Evolutionary conservation across 1,140 invertebrate genomes (phyloP).

Genomic region (Conus betulinus): DNA sequence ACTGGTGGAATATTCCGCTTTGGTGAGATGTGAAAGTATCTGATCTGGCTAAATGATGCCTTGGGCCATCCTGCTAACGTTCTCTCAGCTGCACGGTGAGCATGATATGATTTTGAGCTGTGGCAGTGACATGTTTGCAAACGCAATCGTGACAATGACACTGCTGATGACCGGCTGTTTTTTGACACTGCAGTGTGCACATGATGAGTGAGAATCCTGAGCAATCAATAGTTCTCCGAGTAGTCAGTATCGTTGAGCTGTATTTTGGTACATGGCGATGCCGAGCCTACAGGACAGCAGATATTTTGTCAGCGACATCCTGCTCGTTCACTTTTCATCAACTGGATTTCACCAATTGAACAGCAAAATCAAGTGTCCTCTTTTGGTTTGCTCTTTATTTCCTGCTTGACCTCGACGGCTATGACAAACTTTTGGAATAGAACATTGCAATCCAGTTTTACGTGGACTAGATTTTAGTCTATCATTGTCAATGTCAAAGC

Average conservation of each 20-base stretch:
- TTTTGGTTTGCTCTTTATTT: too few relatives aligned
- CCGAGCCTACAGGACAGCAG: neutral
- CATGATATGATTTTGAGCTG: neutral
- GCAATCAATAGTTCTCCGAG: neutral
- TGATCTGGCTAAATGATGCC: neutral
- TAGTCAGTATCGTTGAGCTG: neutral
- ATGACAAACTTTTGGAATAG: too few relatives aligned
- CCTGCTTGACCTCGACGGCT: too few relatives aligned
- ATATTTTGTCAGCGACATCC: neutral
- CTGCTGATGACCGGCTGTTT: neutral
- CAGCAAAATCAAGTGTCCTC: too few relatives aligned
- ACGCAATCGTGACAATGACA: neutral
- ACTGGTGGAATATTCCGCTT: constrained; percentile 50
- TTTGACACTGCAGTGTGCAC: neutral
- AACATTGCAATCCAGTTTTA: too few relatives aligned
- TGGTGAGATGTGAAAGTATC: constrained; percentile 51
- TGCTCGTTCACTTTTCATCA: neutral
- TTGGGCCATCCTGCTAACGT: neutral
- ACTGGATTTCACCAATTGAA: too few relatives aligned
- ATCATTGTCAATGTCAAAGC: too few relatives aligned
- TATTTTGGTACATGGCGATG: neutral
- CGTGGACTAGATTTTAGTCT: too few relatives aligned
- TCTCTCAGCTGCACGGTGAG: neutral
- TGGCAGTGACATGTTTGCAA: neutral
- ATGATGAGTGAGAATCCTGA: neutral